Conservation (phyloP, 2,113 vertebrate species). For the Ailuropoda melanoleuca region DNA sequence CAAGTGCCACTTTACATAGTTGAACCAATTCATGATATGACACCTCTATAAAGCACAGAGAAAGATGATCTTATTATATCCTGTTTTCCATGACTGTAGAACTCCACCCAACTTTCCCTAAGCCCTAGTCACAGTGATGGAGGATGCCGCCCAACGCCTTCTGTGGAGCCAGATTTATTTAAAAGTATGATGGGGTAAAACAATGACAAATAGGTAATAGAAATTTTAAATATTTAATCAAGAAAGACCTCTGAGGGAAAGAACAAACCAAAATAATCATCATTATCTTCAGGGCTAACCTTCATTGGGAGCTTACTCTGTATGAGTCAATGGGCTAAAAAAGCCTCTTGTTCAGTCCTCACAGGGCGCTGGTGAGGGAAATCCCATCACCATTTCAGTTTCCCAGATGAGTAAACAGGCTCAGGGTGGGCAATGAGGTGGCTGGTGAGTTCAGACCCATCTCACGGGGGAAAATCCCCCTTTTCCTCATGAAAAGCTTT, state of each 20-base stretch:
- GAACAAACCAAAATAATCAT: neutral
- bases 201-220: neutral
- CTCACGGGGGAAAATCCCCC: neutral
- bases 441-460: neutral
- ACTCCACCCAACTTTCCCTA: neutral
- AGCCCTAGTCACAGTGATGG: neutral
- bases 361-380: neutral
- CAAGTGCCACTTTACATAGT: conserved; percentile 34
- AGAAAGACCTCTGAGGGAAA: neutral
- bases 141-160: neutral
- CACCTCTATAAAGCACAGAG: neutral
- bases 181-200: neutral
- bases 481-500: neutral
- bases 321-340: neutral
- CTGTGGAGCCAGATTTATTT: neutral
- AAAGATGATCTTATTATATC: neutral
- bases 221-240: neutral
- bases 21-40: neutral
- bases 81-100: neutral
- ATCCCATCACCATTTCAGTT: fast-evolving
- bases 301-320: neutral
- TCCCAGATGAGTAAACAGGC: neutral
- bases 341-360: neutral
- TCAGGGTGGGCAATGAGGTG: neutral
- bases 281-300: neutral